Percentiles rank a stretch among this genome's conserved stretches.
phyloP scores from a whole-genome alignment of 2,888 invertebrate species.

The Chrysolina americana region DNA sequence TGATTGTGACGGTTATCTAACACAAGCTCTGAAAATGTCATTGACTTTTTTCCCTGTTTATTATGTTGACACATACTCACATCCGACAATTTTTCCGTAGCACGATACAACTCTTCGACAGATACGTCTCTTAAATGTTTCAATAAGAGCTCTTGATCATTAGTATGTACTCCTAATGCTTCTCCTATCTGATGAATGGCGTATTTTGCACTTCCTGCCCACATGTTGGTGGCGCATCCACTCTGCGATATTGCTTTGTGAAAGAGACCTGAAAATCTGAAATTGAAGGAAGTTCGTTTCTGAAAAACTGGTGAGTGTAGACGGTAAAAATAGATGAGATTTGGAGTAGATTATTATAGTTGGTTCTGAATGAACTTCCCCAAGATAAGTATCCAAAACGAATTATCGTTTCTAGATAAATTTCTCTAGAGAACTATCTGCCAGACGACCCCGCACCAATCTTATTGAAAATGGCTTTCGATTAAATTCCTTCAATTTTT shows the following conservation, averaged over 20 bases:
- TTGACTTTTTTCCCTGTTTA: neutral
- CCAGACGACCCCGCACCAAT: too few relatives aligned
- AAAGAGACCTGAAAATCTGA: constrained; percentile 58
- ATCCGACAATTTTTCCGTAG: constrained; percentile 63
- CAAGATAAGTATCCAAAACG: too few relatives aligned
- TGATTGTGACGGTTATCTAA: too few relatives aligned
- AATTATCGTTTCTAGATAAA: too few relatives aligned
- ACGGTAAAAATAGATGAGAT: neutral
- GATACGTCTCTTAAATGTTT: constrained; percentile 66
- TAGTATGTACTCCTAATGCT: constrained; percentile 60
- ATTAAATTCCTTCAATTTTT: too few relatives aligned
- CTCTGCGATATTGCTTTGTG: constrained; percentile 66
- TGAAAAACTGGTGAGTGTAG: neutral
- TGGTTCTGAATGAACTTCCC: too few relatives aligned
- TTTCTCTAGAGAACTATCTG: too few relatives aligned
- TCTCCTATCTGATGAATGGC: constrained; percentile 66
- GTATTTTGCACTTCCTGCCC: constrained; percentile 51
- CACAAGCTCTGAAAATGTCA: too few relatives aligned
- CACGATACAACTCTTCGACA: constrained; percentile 63
- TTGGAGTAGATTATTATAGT: too few relatives aligned
- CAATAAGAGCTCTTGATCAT: constrained; percentile 64
- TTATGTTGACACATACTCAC: constrained; percentile 48
- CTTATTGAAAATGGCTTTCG: too few relatives aligned
- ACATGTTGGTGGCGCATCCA: constrained; percentile 60
- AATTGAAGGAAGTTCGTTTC: neutral